Conservation (phyloP, 2,888 invertebrate genomes). For the Hymenopus coronatus region DNA sequence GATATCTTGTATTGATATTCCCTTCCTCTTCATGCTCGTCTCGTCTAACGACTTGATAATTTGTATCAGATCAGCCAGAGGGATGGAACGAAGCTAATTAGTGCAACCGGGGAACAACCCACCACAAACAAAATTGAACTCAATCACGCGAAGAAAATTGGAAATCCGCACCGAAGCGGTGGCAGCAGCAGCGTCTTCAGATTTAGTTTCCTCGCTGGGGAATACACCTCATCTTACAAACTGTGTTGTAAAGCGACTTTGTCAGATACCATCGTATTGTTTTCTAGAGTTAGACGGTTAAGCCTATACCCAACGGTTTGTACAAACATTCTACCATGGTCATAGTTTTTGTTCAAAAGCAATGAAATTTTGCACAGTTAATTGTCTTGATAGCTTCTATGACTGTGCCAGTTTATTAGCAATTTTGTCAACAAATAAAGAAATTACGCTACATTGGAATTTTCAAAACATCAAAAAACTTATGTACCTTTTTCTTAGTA, state of each 20-base stretch:
- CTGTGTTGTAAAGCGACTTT: neutral
- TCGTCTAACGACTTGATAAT: neutral
- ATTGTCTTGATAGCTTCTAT: no score
- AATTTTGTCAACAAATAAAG: no score
- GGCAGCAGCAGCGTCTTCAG: neutral
- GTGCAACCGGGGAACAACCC: neutral
- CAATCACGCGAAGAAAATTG: neutral
- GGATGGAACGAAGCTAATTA: neutral
- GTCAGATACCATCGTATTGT: no score
- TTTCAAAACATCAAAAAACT: no score
- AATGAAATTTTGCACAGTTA: no score
- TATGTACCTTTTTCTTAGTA: no score
- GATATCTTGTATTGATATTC: neutral
- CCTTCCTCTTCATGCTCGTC: neutral
- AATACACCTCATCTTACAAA: neutral
- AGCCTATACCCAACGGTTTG: no score
- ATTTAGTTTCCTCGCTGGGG: neutral
- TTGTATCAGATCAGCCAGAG: neutral
- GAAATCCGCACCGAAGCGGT: neutral
- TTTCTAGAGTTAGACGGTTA: no score
- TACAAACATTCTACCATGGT: no score
- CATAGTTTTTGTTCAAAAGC: no score
- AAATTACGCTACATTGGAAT: no score
- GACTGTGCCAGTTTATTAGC: no score
- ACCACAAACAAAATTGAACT: neutral